A percentile compares a stretch with the other conserved stretches of the same genome.
phyloP scores from a whole-genome alignment of 2,888 invertebrate genomes.

The Brachylomia viminalis region DNA sequence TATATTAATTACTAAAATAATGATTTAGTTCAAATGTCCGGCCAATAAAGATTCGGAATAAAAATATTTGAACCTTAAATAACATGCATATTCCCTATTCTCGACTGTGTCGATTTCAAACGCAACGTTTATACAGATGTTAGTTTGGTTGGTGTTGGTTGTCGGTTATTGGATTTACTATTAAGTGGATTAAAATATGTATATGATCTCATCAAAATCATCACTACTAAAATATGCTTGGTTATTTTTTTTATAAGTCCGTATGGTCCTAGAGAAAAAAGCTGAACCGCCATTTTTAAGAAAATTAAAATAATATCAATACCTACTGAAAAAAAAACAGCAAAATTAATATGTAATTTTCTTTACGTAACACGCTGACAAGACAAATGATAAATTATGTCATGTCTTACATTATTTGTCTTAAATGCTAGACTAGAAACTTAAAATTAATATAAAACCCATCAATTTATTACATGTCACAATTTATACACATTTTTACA shows the following conservation, averaged over 20 bases:
- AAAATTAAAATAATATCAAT: background rate
- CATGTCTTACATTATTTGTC: no score
- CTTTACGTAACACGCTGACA: background rate
- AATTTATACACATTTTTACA: no score
- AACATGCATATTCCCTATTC: no score
- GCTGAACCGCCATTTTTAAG: background rate
- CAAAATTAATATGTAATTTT: background rate
- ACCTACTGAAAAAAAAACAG: background rate
- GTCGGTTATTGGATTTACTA: background rate
- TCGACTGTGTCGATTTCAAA: background rate
- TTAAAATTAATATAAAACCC: no score
- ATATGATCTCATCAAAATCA: background rate
- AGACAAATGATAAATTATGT: no score
- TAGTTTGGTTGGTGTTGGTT: background rate
- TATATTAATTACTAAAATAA: no score
- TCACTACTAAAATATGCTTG: background rate
- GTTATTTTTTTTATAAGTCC: background rate
- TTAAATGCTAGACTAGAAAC: no score
- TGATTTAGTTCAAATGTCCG: no score
- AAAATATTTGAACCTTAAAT: no score
- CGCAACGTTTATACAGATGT: background rate
- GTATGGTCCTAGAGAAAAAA: no score
- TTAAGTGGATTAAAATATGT: background rate
- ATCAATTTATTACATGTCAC: no score
- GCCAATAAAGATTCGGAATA: no score